These are phyloP conservation scores for Trogon surrucura DNA, from an alignment of 2,113 vertebrate genomes.

Conservation along the genomic window DNA sequence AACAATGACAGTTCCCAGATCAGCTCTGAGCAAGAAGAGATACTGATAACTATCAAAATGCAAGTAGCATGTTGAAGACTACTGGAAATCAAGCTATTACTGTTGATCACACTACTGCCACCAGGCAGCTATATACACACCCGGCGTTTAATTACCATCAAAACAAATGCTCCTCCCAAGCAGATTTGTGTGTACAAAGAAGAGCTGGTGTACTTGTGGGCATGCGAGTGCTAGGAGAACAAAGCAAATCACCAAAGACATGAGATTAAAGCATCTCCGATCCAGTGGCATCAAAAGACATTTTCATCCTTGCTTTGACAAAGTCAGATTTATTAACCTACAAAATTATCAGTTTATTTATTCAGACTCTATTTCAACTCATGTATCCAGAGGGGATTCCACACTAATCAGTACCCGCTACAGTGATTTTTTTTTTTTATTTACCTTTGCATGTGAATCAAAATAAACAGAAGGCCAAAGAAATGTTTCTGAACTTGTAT, in stretches of 20 bases:
- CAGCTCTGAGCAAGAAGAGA: background rate
- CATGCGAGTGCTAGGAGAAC: background rate
- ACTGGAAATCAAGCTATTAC: background rate
- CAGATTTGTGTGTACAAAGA: background rate
- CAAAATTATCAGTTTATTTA: background rate
- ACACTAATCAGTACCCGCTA: background rate
- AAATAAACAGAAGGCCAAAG: background rate
- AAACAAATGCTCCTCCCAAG: background rate
- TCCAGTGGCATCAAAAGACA: background rate
- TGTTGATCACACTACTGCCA: background rate
- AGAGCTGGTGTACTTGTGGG: background rate
- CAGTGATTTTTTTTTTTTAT: background rate
- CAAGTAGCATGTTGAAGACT: background rate
- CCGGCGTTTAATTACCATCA: background rate
- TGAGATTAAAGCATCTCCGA: background rate
- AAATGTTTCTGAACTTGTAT: background rate
- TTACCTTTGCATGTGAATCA: background rate
- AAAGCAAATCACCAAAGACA: background rate
- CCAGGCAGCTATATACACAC: background rate
- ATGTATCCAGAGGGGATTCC: background rate
- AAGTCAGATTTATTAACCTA: slow-evolving; percentile 1
- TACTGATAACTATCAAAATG: background rate
- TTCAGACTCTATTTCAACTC: background rate
- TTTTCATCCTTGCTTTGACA: background rate
- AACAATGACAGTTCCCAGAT: background rate